Evolutionary conservation across 2,797 vertebrate species (phyloP).

Genomic region (Fratercula arctica): DNA sequence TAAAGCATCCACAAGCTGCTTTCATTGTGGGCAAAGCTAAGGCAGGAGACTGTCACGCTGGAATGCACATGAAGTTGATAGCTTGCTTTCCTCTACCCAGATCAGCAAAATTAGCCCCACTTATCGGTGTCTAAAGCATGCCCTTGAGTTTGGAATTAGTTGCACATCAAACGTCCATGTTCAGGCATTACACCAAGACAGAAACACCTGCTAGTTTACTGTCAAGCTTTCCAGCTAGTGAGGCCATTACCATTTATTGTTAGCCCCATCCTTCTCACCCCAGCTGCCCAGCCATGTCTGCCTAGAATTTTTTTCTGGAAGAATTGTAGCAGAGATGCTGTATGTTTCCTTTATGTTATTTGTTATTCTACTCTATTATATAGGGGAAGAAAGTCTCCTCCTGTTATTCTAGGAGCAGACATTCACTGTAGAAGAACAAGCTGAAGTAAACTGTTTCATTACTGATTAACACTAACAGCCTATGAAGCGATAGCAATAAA

Average conservation of each 20-base stretch:
- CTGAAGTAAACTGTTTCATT: not conserved
- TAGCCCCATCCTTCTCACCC: not conserved
- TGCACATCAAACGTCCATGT: rapidly evolving
- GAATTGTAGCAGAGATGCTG: not conserved
- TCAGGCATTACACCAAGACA: not conserved
- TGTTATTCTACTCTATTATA: not conserved
- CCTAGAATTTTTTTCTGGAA: not conserved
- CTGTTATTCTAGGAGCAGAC: not conserved
- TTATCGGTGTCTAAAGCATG: not conserved
- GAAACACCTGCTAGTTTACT: not conserved
- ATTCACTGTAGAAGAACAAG: not conserved
- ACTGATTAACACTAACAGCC: not conserved
- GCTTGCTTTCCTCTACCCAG: not conserved
- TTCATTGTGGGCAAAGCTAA: not conserved
- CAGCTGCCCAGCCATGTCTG: not conserved
- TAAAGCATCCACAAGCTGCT: not conserved
- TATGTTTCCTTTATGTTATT: not conserved
- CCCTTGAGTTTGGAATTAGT: not conserved
- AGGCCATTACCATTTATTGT: not conserved
- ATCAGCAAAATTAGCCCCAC: not conserved
- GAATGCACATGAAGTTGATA: not conserved
- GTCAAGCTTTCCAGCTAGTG: not conserved
- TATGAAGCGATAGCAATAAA: not conserved
- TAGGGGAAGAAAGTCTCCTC: not conserved
- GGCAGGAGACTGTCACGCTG: not conserved